Percentiles rank a stretch among this genome's conserved stretches.
These are phyloP conservation scores for Luperina testacea DNA, from an alignment of 2,888 invertebrate genomes.

Conservation along the genomic window DNA sequence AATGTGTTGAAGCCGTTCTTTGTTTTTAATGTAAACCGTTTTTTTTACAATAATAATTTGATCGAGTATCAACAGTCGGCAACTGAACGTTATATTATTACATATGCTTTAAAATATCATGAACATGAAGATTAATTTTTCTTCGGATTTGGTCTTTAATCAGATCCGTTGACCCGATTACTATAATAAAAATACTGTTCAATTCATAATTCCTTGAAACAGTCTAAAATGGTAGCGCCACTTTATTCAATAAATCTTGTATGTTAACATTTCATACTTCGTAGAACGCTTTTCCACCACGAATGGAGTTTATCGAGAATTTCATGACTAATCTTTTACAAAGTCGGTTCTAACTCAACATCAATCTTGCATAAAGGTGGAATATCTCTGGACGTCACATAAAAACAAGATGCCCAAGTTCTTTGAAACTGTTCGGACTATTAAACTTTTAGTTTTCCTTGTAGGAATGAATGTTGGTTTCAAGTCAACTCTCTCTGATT, in stretches of 20 bases:
- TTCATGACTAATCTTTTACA: slow-evolving; percentile 61
- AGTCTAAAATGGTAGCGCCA: slow-evolving; percentile 32
- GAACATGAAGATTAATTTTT: background rate
- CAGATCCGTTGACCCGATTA: slow-evolving; percentile 7
- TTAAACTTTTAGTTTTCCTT: slow-evolving; percentile 55
- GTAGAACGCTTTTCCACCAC: slow-evolving; percentile 55
- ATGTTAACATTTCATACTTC: slow-evolving; percentile 48
- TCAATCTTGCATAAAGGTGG: slow-evolving; percentile 40
- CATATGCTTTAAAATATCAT: background rate
- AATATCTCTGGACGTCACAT: slow-evolving; percentile 37
- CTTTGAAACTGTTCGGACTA: slow-evolving; percentile 45
- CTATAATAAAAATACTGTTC: background rate
- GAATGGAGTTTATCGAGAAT: slow-evolving; percentile 58
- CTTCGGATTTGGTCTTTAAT: background rate
- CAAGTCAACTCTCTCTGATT: slow-evolving; percentile 4
- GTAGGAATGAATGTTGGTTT: slow-evolving; percentile 30
- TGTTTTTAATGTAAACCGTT: slow-evolving; percentile 11
- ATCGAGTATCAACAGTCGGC: background rate
- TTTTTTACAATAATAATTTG: background rate
- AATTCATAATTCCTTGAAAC: slow-evolving; percentile 49
- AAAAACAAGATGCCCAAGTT: slow-evolving; percentile 40
- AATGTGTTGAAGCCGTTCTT: slow-evolving; percentile 21
- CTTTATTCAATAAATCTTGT: slow-evolving; percentile 53
- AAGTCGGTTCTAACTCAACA: slow-evolving; percentile 47
- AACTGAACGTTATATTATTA: background rate